Evolutionary conservation across 1,140 invertebrate species (phyloP).

Genomic region (Polypedilum pembai): DNA sequence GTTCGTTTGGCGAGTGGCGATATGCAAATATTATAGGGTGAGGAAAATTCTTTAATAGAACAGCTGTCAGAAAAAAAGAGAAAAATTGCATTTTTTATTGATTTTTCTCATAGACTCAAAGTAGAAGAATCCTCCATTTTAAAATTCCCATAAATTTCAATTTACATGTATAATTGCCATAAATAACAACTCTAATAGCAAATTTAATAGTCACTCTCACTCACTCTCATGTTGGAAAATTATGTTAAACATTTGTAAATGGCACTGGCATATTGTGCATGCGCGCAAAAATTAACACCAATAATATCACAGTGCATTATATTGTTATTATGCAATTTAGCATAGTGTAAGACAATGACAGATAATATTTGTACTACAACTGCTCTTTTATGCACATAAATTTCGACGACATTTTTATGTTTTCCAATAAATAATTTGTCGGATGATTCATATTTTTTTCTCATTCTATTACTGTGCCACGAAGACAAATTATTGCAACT

Average conservation of each 20-base stretch:
- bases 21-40: conserved; percentile 18
- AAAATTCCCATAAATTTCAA: background rate
- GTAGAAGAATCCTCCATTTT: no score
- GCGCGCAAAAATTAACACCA: conserved; percentile 16
- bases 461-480: background rate
- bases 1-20: background rate
- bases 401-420: conserved; percentile 18
- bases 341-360: conserved; percentile 8
- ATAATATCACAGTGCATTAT: conserved; percentile 1
- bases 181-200: conserved; percentile 18
- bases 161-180: conserved; percentile 18
- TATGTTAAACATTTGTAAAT: conserved; percentile 19
- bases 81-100: no score
- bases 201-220: background rate
- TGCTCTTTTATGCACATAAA: conserved; percentile 1
- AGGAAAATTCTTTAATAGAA: no score
- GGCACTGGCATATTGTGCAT: conserved; percentile 8
- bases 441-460: conserved; percentile 10
- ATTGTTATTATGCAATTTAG: conserved; percentile 19
- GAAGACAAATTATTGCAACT: conserved; percentile 1
- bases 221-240: background rate
- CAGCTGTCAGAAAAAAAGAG: no score
- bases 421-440: conserved; percentile 14
- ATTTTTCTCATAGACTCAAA: no score
- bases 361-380: conserved; percentile 15